Base-by-base conservation (phyloP, 2,888 invertebrate genomes). In the Heliconius erato region DNA sequence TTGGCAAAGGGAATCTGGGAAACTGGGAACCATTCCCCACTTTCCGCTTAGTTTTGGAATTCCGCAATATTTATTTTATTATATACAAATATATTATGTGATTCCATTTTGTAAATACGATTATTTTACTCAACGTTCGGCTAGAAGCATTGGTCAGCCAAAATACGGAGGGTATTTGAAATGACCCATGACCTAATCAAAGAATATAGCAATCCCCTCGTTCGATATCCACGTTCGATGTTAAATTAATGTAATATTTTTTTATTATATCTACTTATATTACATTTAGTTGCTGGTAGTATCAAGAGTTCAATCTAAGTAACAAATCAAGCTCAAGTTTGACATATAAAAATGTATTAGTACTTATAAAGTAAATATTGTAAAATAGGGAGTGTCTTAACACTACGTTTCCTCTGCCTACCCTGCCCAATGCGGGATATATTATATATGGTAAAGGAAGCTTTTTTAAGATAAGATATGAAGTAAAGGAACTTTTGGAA, bases 161-260 rank as follows among this genome's bases (percentile, higher is more conserved):
- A 12, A 71, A 23, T 71, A 65, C 11, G 23, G 32, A n/a, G 23
- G 54, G 7, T 54, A 54, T 54, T 35, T n/a, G n/a, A 40, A 32
- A 71, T 40, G 32, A 71, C n/a, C 40, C 14, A 72, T 23, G n/a
- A 12, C 71, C 40, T 72, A 72, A 44, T 54, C 12, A n/a, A 72
- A 72, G 26, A 72, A 72, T 54, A 40, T 40, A 44, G 71, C 71
- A n/a, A n/a, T 72, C 40, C 40, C 71, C 23, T 35, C 68, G 32
- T 19, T 71, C n/a, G 26, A 65, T 65, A 65, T 71, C 23, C 14
- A n/a, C 44, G 40, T 72, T 72, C 6, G 26, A 40, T n/a, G 14
- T 72, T 71, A 2, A 72, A 72, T 65, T 16, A 26, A 65, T 26
- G 65, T 65, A 4, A 65, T n/a, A 26, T 26, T 65, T 26, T 63